Evolutionary conservation across 2,888 invertebrate genomes (phyloP).

Genomic region (Acanthopleura granulata): DNA sequence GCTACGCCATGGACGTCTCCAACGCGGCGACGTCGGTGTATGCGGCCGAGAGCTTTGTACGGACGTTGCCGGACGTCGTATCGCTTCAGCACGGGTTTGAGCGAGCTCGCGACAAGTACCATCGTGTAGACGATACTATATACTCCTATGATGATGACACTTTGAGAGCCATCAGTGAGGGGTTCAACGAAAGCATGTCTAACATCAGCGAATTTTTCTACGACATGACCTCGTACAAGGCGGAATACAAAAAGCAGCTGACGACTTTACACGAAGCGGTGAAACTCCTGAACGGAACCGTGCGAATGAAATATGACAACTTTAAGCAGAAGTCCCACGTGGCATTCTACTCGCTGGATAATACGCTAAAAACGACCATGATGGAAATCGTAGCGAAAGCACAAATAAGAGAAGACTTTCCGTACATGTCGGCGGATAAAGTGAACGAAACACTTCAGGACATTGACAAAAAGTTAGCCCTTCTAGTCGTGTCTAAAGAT

Average conservation of each 20-base stretch:
- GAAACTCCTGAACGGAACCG: not conserved
- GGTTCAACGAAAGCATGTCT: not conserved
- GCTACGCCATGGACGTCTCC: conserved; percentile 16
- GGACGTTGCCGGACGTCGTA: conserved; percentile 11
- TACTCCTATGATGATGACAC: conserved; percentile 8
- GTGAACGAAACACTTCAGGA: not conserved
- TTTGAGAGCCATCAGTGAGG: not conserved
- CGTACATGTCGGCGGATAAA: not conserved
- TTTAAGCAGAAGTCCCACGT: conserved; percentile 6
- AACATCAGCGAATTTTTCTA: conserved; percentile 14
- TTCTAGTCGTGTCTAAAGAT: conserved; percentile 4
- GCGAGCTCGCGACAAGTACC: conserved; percentile 11
- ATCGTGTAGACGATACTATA: conserved; percentile 14
- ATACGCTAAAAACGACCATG: conserved; percentile 8
- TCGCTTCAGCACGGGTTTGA: conserved; percentile 11
- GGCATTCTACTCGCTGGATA: conserved; percentile 14
- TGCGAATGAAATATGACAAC: conserved; percentile 3
- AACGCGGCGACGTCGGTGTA: conserved; percentile 19
- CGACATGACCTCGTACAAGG: not conserved
- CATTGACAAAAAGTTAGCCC: not conserved
- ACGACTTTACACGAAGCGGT: not conserved
- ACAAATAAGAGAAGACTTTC: not conserved
- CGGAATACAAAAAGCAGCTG: conserved; percentile 3
- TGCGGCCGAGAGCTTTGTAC: conserved; percentile 20
- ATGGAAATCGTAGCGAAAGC: conserved; percentile 2